Conservation (phyloP, 2,113 vertebrate species). For the Apteryx mantelli region DNA sequence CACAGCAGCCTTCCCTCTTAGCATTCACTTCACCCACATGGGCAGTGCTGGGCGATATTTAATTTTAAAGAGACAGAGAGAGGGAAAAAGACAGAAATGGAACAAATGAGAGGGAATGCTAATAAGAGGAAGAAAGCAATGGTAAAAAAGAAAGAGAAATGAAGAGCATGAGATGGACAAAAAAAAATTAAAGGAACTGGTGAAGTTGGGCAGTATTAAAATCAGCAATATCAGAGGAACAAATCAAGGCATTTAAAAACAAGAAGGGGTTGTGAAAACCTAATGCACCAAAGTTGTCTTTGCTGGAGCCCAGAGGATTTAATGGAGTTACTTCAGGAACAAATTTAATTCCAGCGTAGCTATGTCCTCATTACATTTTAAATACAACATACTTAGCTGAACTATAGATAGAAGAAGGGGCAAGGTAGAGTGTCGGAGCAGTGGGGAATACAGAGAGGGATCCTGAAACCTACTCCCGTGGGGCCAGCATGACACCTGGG, state of each 20-base stretch:
- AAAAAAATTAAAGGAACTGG: background rate
- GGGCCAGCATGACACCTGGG: background rate
- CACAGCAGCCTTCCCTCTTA: constrained; percentile 8
- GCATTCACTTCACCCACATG: constrained; percentile 14
- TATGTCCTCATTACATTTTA: background rate
- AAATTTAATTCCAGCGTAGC: background rate
- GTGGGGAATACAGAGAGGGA: background rate
- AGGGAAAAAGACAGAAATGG: background rate
- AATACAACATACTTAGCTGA: background rate
- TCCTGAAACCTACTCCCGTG: background rate
- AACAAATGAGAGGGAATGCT: background rate
- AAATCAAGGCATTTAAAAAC: constrained; percentile 10
- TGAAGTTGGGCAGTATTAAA: constrained; percentile 2
- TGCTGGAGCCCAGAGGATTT: background rate
- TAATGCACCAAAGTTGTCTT: background rate
- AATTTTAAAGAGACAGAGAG: constrained; percentile 43
- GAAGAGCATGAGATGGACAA: background rate
- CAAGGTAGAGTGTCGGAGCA: background rate
- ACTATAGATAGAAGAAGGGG: background rate
- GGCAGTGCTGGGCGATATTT: constrained; percentile 1
- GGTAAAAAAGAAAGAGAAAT: background rate
- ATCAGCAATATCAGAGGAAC: background rate
- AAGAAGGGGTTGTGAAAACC: background rate
- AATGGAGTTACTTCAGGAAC: background rate
- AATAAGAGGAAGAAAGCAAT: background rate